These are phyloP conservation scores for Callospermophilus lateralis DNA, from an alignment of 2,113 vertebrate genomes.

Conservation along the genomic window DNA sequence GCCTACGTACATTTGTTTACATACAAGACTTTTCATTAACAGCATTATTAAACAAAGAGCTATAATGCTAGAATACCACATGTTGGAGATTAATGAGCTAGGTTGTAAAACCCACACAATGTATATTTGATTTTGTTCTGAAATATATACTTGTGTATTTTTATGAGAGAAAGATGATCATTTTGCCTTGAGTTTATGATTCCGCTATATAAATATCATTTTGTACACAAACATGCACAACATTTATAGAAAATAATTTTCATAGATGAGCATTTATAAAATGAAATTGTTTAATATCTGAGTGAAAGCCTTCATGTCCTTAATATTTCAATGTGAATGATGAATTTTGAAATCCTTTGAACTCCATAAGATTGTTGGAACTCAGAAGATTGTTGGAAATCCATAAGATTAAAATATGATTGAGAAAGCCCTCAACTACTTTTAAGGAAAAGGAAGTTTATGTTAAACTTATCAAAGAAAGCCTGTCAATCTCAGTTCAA, in stretches of 20 bases:
- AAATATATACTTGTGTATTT: background rate
- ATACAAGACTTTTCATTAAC: background rate
- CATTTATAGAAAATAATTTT: slow-evolving; percentile 33
- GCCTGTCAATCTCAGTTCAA: background rate
- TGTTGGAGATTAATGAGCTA: background rate
- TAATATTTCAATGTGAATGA: background rate
- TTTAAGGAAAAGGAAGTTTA: slow-evolving; percentile 11
- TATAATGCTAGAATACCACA: background rate
- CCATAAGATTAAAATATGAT: background rate
- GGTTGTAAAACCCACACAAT: background rate
- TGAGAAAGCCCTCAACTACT: background rate
- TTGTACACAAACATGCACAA: background rate
- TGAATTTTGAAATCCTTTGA: background rate
- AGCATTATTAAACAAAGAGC: background rate
- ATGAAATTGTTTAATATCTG: slow-evolving; percentile 25
- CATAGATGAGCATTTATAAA: slow-evolving; percentile 13
- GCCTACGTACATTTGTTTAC: background rate
- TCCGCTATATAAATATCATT: background rate
- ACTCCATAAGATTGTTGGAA: background rate
- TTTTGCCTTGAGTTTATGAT: slow-evolving; percentile 39
- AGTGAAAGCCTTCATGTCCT: background rate
- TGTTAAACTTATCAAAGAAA: slow-evolving; percentile 4
- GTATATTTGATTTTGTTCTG: background rate
- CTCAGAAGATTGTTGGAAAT: background rate
- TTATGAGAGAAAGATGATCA: background rate